Base-by-base conservation (phyloP, 1,140 invertebrate genomes). In the Bombus confusus region DNA sequence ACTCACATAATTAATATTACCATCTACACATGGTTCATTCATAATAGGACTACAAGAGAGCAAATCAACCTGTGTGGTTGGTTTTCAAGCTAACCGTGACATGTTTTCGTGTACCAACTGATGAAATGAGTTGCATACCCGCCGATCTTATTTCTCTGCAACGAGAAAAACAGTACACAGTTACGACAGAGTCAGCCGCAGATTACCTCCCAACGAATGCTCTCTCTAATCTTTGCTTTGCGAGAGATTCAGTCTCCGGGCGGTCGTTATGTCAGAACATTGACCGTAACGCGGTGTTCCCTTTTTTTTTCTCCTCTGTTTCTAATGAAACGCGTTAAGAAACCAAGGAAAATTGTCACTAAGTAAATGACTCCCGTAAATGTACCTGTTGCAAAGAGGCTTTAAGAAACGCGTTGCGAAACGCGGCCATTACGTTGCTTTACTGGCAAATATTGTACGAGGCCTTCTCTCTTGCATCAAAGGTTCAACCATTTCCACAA, bases 291-390 rank as follows among this genome's bases (percentile, higher is more conserved):
- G 41, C 3, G 31, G 34, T 39, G 75, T 84, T 43, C 66, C 62
- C 47, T 22, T 41, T 79, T 62, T 59, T 62, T 5, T 18, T 1
- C 13, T 64, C 2, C 62, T 64, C 22, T 28, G 31, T 15, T 28
- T 83, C 68, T 87, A 71, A 71, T 34, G 79, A 76, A 87, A 68
- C 74, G 64, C 74, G 57, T 89, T 89, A 85, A 89, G 81, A 75
- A 89, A 90, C 74, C 69, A 34, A 43, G 75, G 52, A 71, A 81
- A 89, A 89, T 85, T 87, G 88, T 90, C 88, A 74, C 85, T 76
- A 81, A 87, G 80, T 86, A 43, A 87, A 84, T 86, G 62, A 64
- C 62, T 69, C 31, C 80, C 72, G 73, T 83, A 89, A 88, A 83
- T 68, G 52, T 80, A 75, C 52, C 62, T 80, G 39, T 62, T 68